Percentiles rank a stretch among this genome's conserved stretches.
Evolutionary conservation across 1,140 invertebrate species (phyloP).

Genomic region (Globodera rostochiensis): DNA sequence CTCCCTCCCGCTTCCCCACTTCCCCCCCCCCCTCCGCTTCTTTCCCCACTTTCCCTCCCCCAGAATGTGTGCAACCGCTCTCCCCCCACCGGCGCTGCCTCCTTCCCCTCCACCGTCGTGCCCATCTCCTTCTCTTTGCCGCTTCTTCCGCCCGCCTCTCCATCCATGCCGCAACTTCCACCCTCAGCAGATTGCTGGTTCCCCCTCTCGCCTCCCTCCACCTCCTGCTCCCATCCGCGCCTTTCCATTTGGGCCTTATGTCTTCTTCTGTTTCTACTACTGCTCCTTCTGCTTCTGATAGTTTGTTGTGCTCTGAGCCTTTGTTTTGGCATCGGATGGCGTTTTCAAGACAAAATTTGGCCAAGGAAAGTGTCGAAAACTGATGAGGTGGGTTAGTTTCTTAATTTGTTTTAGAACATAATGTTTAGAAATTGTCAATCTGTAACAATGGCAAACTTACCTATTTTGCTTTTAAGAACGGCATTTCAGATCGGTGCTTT

Average conservation of each 20-base stretch:
- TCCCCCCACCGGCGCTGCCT: neutral
- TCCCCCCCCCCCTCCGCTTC: neutral
- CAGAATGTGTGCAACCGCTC: slow-evolving; percentile 3
- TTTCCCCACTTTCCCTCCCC: neutral
- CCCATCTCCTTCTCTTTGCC: neutral
- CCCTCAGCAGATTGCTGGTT: neutral
- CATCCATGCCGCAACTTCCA: neutral
- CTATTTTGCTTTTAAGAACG: too few relatives aligned
- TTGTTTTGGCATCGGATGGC: neutral
- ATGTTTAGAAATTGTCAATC: too few relatives aligned
- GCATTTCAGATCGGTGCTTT: neutral
- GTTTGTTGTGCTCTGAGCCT: neutral
- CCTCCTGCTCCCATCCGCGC: neutral
- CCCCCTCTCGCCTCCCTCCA: neutral
- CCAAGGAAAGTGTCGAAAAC: slow-evolving; percentile 1
- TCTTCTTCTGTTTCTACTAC: neutral
- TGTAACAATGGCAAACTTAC: too few relatives aligned
- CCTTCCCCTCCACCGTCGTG: slow-evolving; percentile 8
- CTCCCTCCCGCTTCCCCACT: too few relatives aligned
- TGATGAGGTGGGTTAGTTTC: neutral
- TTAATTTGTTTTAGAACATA: neutral
- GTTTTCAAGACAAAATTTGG: neutral
- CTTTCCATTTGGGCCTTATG: neutral
- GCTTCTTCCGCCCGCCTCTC: neutral
- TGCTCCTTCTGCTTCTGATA: neutral